phyloP scores from a whole-genome alignment of 2,113 vertebrate genomes.

The Petroica traversi region DNA sequence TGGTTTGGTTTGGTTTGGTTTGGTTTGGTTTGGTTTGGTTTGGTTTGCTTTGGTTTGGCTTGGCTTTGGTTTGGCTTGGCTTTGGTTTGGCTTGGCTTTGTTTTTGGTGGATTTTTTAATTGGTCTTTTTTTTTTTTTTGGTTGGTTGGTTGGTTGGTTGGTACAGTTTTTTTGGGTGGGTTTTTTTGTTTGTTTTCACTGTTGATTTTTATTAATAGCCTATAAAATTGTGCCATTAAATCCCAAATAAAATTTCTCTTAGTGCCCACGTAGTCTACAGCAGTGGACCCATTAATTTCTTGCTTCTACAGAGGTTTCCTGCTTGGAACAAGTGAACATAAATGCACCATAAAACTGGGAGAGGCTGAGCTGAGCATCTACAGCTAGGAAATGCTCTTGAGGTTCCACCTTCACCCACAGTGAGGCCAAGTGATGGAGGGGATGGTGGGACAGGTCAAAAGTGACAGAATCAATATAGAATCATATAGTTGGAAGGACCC shows the following conservation, averaged over 20 bases:
- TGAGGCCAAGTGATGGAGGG: background rate
- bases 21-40: too few relatives aligned
- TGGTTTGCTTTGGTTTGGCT: background rate
- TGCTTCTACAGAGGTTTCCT: background rate
- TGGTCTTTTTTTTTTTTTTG: background rate
- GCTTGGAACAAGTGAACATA: background rate
- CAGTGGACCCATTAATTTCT: background rate
- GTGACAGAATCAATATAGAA: background rate
- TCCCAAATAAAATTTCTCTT: background rate
- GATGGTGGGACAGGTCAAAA: background rate
- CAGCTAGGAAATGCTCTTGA: rapidly evolving
- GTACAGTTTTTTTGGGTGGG: rapidly evolving
- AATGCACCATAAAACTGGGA: background rate
- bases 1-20: too few relatives aligned
- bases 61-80: background rate
- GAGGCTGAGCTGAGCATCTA: too few relatives aligned
- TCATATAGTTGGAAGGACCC: rapidly evolving
- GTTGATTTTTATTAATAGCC: background rate
- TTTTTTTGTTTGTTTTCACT: rapidly evolving
- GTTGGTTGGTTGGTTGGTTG: too few relatives aligned
- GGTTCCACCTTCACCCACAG: background rate
- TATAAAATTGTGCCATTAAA: background rate
- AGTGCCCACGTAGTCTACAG: rapidly evolving
- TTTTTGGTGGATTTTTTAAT: too few relatives aligned
- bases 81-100: background rate